These are phyloP conservation scores for Umimayanthus chanpuru DNA, from an alignment of 92 coral and sea anemone species.

Conservation along the genomic window DNA sequence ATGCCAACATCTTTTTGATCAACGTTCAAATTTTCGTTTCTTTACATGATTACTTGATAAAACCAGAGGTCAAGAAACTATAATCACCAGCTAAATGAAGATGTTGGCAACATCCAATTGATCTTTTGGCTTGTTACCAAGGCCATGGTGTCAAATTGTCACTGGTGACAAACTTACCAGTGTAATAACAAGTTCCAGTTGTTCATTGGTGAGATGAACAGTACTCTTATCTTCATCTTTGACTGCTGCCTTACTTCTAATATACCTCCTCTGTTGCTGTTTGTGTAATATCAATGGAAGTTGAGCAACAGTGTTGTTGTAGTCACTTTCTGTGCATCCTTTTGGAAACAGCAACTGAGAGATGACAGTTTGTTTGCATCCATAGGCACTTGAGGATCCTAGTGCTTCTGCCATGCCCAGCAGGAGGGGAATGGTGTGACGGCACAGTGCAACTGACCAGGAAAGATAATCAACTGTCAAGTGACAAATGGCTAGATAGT, in stretches of 20 bases:
- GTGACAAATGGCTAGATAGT: no score
- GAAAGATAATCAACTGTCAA: background rate
- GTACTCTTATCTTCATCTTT: slow-evolving; percentile 45
- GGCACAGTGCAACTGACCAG: slow-evolving; percentile 71
- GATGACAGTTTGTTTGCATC: slow-evolving; percentile 63
- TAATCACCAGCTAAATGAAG: background rate
- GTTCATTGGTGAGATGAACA: slow-evolving; percentile 54
- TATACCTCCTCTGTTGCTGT: slow-evolving; percentile 22
- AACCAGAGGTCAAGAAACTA: background rate
- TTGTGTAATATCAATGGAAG: slow-evolving; percentile 14
- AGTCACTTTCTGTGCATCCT: slow-evolving; percentile 23
- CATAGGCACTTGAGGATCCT: slow-evolving; percentile 74
- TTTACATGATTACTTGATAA: background rate
- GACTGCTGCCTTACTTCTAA: slow-evolving; percentile 2
- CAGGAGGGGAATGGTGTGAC: slow-evolving; percentile 79
- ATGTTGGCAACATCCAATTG: background rate
- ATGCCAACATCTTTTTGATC: no score
- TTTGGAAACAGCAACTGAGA: slow-evolving; percentile 60
- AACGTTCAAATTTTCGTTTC: no score
- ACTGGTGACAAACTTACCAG: slow-evolving; percentile 43
- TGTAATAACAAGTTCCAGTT: slow-evolving; percentile 53
- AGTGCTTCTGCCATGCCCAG: slow-evolving; percentile 95
- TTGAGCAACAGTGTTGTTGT: slow-evolving; percentile 10
- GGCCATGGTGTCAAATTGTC: background rate
- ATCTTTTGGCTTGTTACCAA: background rate